phyloP scores from a whole-genome alignment of 2,113 vertebrate species.

The Pionites leucogaster region DNA sequence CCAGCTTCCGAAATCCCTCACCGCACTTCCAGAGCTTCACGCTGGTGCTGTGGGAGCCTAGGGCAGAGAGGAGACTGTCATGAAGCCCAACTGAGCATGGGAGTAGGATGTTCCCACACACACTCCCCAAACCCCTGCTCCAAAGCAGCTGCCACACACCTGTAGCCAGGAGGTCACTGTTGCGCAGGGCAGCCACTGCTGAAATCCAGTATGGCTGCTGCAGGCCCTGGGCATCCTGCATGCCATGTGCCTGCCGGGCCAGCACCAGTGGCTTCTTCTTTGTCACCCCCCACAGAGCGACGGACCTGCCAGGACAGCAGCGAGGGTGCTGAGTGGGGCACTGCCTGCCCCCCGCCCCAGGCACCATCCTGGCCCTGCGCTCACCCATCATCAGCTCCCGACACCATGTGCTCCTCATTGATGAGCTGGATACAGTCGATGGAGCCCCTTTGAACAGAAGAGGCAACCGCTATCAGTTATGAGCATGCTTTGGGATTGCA shows the following conservation, averaged over 20 bases:
- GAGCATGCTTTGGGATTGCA: not conserved
- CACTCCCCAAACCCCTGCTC: not conserved
- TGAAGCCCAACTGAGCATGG: fast-evolving
- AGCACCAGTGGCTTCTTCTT: slow-evolving; percentile 90
- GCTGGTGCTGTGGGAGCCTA: slow-evolving; percentile 86
- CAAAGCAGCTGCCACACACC: not conserved
- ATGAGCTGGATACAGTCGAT: slow-evolving; percentile 96
- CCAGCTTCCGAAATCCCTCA: slow-evolving; percentile 82
- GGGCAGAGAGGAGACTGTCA: not conserved
- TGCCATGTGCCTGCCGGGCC: slow-evolving; percentile 81
- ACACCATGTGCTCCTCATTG: slow-evolving; percentile 95
- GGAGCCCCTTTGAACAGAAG: slow-evolving; percentile 81
- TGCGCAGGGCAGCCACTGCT: not conserved
- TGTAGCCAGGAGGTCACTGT: slow-evolving; percentile 43
- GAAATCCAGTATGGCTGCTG: slow-evolving; percentile 33
- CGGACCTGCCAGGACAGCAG: slow-evolving; percentile 68
- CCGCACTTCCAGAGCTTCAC: slow-evolving; percentile 90
- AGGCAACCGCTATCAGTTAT: not conserved
- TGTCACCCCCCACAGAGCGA: slow-evolving; percentile 91
- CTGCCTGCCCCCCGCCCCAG: no score
- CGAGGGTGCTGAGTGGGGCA: not conserved
- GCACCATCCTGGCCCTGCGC: not conserved
- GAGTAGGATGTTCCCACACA: fast-evolving
- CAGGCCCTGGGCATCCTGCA: not conserved
- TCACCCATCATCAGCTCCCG: slow-evolving; percentile 93